phyloP scores from a whole-genome alignment of 2,797 vertebrate genomes.

The Manis pentadactyla region DNA sequence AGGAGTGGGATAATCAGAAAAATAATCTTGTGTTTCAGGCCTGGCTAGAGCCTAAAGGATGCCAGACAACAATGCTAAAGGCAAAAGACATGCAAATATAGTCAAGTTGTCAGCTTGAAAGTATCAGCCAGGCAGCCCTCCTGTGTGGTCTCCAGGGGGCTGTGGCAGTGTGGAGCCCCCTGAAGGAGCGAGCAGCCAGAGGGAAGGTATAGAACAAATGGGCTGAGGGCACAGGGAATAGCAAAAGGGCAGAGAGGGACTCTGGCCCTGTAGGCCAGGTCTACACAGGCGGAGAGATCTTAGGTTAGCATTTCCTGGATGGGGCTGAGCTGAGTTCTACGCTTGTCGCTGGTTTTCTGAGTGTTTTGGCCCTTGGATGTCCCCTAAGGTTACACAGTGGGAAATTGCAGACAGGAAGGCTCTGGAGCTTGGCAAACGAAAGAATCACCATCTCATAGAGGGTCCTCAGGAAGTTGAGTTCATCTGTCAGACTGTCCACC shows the following conservation, averaged over 20 bases:
- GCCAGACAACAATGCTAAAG: background rate
- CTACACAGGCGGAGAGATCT: background rate
- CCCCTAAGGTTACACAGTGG: background rate
- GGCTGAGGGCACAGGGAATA: background rate
- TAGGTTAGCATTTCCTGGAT: background rate
- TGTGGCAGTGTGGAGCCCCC: background rate
- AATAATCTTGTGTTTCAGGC: constrained; percentile 21
- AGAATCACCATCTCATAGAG: constrained; percentile 90
- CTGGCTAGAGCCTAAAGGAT: background rate
- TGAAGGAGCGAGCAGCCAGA: background rate
- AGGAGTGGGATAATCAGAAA: background rate
- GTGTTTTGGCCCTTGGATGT: background rate
- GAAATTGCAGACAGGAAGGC: background rate
- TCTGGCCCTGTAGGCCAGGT: background rate
- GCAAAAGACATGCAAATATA: background rate
- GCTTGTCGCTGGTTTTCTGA: background rate
- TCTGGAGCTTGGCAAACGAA: background rate
- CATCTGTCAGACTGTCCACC: constrained; percentile 90
- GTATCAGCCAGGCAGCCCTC: background rate
- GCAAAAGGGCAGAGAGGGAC: background rate
- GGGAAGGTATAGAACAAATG: background rate
- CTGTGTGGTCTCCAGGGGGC: background rate
- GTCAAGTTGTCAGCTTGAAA: background rate
- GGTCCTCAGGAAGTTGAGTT: constrained; percentile 92
- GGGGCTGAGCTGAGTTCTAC: background rate